Evolutionary conservation across 2,113 vertebrate genomes (phyloP), one percentile per base, ranked within the genome.

Genomic region (Sylvietta virens): DNA sequence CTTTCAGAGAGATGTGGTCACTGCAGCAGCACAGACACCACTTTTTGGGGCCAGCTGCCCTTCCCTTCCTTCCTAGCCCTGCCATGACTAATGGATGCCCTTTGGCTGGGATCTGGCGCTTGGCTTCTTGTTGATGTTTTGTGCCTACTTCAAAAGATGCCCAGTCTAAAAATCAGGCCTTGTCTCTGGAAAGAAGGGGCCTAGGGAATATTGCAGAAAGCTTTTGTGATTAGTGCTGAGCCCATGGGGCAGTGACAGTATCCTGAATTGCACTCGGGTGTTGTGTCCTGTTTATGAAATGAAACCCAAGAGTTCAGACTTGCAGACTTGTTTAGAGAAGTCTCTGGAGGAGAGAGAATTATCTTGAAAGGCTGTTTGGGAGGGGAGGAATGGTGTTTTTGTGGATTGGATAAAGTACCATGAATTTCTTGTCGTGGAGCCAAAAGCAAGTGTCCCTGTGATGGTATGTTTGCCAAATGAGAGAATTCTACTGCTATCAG

Each of bases 91-190:
- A 94, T 90, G 98, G 98, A 64, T 98, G 98, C 93, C 99, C 98
- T 47, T 98, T 99, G 90, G 98, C 99, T 90, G 98, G 98, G 65
- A 98, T 95, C 98, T 99, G 94, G 98, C 97, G 2, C 98, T 99
- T 66, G 98, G 98, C 61, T 97, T 97, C 98, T 98, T 97, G 96
- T 99, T 93, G 99, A 98, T 97, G 98, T 78, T 99, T 54, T 99
- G 98, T 98, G 99, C 98, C 28, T 99, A 98, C 97, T 98, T 99
- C 92, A 99, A 98, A 99, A 99, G 97, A 98, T 99, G 60, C 98
- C 98, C 74, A 94, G 98, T 56, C 97, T 99, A 60, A 99, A 99
- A 97, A 97, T 92, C 94, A 99, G 98, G 98, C 98, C 98, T 57
- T 57, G 97, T 99, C 13, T 99, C 98, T 10, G 98, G 98, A 91